Evolutionary conservation across 2,888 invertebrate species (phyloP), one percentile per base, ranked within the genome.

Genomic region (Drosophila colorata): DNA sequence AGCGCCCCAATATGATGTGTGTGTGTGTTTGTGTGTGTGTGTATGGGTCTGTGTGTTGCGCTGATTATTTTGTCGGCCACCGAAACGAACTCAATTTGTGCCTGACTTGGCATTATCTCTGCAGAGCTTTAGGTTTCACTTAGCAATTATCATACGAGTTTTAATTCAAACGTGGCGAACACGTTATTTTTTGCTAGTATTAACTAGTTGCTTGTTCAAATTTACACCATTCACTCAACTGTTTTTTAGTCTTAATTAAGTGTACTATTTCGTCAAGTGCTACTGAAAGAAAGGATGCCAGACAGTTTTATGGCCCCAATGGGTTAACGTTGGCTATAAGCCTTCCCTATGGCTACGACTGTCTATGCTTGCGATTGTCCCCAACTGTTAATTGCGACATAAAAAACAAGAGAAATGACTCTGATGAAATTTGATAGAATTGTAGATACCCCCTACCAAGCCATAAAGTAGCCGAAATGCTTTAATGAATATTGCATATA

Each of bases 221-320:
- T 8, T 8, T 28, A 28, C 13, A 33, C 33, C 11, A 4, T 13
- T 33, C 13, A 13, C 55, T 59, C 48, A 66, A 71, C 76, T 77
- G 78, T 69, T 69, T 74, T 46, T 55, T 65, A 37, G 56, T 52
- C 63, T 53, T 79, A 79, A 82, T 82, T 82, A 79, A 84, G 84
- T 81, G 66, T 74, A 49, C 69, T 33, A 53, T 56, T 41, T 33
- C 14, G 49, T 16, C 49, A 61, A 69, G 46, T 46, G 52, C 69
- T 49, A 60, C 61, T 64, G 41, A 51, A 44, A 44, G 72, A 72
- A 72, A 57, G 52, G 56, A 31, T 18, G 38, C 16, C 48, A 49
- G 57, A 69, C 71, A 57, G 35, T 52, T 53, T 47, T 31, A 53
- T 9, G 37, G 14, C 31, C 28, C 9, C 2, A 28, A 28, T 8